A percentile compares a stretch with the other conserved stretches of the same genome.
Evolutionary conservation across 2,797 vertebrate genomes (phyloP).

Genomic region (Mastacembelus armatus): DNA sequence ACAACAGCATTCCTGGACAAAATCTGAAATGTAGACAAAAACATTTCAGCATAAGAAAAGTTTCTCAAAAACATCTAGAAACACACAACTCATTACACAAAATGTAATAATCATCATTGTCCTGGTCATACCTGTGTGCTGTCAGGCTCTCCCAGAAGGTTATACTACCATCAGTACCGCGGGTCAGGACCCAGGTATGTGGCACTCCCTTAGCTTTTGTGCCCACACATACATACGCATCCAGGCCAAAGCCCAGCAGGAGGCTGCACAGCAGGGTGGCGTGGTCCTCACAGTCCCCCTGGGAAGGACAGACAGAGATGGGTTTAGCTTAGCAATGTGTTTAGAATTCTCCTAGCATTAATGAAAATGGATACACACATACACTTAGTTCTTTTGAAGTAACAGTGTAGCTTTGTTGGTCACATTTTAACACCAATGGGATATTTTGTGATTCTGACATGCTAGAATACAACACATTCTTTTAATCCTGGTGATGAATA

Average conservation of each 20-base stretch:
- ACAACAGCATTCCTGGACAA: too few species aligned
- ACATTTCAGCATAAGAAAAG: too few species aligned
- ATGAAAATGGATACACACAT: background rate
- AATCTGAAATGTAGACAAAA: too few species aligned
- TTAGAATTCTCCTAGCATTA: background rate
- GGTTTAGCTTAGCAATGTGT: background rate
- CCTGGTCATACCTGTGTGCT: slow-evolving; percentile 96
- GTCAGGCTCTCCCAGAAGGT: slow-evolving; percentile 98
- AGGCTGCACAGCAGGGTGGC: slow-evolving; percentile 95
- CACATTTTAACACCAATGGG: too few species aligned
- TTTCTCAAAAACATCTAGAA: too few species aligned
- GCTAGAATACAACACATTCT: background rate
- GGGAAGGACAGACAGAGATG: slow-evolving; percentile 17
- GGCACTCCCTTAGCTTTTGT: slow-evolving; percentile 91
- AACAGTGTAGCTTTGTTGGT: too few species aligned
- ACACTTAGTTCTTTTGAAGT: too few species aligned
- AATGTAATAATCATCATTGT: too few species aligned
- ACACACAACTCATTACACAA: too few species aligned
- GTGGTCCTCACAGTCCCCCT: slow-evolving; percentile 99
- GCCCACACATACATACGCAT: slow-evolving; percentile 96
- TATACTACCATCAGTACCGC: slow-evolving; percentile 89
- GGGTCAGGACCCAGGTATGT: slow-evolving; percentile 96
- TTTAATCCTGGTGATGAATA: background rate
- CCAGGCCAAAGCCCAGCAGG: slow-evolving; percentile 94
- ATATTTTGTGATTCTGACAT: too few species aligned